A percentile compares a stretch with the other conserved stretches of the same genome.
Evolutionary conservation across 2,113 vertebrate genomes (phyloP).

Genomic region (Syrrhaptes paradoxus): DNA sequence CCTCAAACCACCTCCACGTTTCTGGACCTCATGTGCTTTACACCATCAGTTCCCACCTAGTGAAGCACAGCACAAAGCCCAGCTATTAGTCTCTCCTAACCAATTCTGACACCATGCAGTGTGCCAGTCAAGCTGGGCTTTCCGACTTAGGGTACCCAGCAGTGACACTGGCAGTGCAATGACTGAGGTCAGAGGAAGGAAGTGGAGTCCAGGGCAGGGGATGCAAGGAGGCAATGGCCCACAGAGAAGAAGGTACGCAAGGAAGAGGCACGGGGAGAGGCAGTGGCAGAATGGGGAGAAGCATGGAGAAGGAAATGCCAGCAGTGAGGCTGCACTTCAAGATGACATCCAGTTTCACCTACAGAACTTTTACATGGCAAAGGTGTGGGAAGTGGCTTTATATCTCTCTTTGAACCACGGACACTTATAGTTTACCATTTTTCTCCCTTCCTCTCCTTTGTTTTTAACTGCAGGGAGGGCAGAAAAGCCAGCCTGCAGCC

Average conservation of each 20-base stretch:
- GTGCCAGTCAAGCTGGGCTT: not conserved
- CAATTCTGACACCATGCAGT: rapidly evolving
- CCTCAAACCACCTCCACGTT: rapidly evolving
- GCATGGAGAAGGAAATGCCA: rapidly evolving
- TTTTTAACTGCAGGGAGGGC: not conserved
- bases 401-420: not conserved
- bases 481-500: not conserved
- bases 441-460: not conserved
- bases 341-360: not conserved
- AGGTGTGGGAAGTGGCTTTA: not conserved
- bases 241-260: not conserved
- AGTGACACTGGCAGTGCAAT: too few species aligned
- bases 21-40: not conserved
- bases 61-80: not conserved
- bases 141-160: not conserved
- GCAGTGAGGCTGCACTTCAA: not conserved
- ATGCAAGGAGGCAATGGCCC: not conserved
- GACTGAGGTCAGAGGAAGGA: not conserved
- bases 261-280: rapidly evolving
- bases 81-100: not conserved
- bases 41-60: not conserved
- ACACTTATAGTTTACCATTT: not conserved
- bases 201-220: not conserved
- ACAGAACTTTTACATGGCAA: not conserved
- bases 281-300: not conserved